Percentiles rank a stretch among this genome's conserved stretches.
These are phyloP conservation scores for Xestia xanthographa DNA, from an alignment of 2,888 invertebrate genomes.

Conservation along the genomic window DNA sequence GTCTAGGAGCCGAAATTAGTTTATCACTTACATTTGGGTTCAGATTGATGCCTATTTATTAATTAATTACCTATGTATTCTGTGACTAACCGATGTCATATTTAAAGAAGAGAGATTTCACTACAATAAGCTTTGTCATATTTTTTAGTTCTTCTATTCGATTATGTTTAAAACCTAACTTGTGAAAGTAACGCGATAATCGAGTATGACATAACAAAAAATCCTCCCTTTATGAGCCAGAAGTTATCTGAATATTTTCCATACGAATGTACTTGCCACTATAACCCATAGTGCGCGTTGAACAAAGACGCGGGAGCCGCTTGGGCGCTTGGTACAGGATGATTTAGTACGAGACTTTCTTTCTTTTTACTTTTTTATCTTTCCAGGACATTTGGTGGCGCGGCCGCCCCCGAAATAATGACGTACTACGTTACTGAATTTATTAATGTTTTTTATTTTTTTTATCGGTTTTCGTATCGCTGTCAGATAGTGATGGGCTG, in stretches of 20 bases:
- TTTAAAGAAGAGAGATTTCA: not conserved
- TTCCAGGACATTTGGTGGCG: constrained; percentile 73
- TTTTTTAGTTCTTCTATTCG: not conserved
- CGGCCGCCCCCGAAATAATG: constrained; percentile 60
- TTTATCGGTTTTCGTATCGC: constrained; percentile 37
- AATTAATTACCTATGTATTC: not conserved
- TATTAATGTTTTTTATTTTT: constrained; percentile 59
- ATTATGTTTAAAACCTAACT: not conserved
- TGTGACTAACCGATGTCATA: not conserved
- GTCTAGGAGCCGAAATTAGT: not conserved
- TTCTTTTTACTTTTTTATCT: constrained; percentile 74
- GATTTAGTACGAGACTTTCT: constrained; percentile 70
- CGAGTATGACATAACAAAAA: constrained; percentile 32
- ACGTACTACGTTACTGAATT: constrained; percentile 58
- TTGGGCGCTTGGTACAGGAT: constrained; percentile 59
- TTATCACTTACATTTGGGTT: constrained; percentile 9
- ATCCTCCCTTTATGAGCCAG: constrained; percentile 6
- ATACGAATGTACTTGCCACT: constrained; percentile 48
- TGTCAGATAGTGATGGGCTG: constrained; percentile 22
- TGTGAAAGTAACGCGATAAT: constrained; percentile 29
- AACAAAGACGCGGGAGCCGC: constrained; percentile 52
- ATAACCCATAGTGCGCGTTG: constrained; percentile 54
- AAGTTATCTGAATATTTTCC: constrained; percentile 64
- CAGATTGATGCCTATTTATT: not conserved
- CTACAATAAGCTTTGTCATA: not conserved